phyloP scores from a whole-genome alignment of 2,113 vertebrate species.

The Martes martes region DNA sequence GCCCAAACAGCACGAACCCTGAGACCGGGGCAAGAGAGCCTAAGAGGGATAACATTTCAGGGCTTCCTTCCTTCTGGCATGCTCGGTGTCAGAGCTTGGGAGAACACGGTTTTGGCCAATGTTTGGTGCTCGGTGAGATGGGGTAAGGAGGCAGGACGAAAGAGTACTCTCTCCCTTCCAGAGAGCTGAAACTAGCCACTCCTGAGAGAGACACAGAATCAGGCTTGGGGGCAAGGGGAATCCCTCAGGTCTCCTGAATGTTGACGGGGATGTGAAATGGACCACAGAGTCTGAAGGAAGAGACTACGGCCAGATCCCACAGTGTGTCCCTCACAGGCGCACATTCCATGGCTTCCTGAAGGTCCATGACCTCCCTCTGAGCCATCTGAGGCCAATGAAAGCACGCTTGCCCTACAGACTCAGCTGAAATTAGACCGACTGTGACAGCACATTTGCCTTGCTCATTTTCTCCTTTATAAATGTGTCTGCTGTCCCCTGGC shows the following conservation, averaged over 20 bases:
- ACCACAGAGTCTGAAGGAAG: not conserved
- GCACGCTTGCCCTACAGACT: not conserved
- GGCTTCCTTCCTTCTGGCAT: not conserved
- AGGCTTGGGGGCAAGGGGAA: not conserved
- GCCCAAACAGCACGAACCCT: not conserved
- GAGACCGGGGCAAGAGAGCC: constrained; percentile 1
- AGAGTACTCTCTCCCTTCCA: not conserved
- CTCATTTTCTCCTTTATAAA: not conserved
- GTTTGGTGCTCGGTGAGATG: not conserved
- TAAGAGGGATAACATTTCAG: not conserved
- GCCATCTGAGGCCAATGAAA: not conserved
- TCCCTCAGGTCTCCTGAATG: not conserved
- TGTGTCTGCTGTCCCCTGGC: not conserved
- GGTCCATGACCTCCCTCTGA: not conserved
- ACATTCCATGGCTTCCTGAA: not conserved
- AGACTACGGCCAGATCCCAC: not conserved
- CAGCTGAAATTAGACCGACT: not conserved
- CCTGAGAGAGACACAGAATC: not conserved
- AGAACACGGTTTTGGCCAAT: not conserved
- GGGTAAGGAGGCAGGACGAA: not conserved
- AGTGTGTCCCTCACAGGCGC: not conserved
- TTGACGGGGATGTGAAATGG: not conserved
- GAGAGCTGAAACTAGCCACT: not conserved
- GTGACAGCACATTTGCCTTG: not conserved
- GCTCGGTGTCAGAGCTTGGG: not conserved